These are phyloP conservation scores for Pterois miles DNA, from an alignment of 2,797 vertebrate species.

Conservation along the genomic window DNA sequence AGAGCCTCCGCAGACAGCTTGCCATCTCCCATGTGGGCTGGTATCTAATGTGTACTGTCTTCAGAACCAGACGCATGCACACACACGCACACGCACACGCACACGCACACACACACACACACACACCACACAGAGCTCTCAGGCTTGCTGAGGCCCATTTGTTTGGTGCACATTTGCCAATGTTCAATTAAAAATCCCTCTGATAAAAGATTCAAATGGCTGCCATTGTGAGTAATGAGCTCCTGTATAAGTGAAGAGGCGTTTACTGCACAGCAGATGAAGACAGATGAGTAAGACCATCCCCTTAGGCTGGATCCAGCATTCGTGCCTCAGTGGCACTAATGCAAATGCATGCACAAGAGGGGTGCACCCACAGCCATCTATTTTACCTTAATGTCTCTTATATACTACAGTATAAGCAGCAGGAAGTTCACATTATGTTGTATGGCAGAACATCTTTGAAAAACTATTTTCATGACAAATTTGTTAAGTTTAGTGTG, in stretches of 20 bases:
- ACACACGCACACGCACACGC: slow-evolving; percentile 30
- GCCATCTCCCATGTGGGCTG: slow-evolving; percentile 57
- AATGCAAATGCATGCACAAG: slow-evolving; percentile 62
- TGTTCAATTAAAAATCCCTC: slow-evolving; percentile 81
- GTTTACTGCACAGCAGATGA: slow-evolving; percentile 79
- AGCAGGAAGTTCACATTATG: background rate
- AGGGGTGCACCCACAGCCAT: slow-evolving; percentile 33
- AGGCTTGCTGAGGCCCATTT: slow-evolving; percentile 64
- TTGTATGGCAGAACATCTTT: background rate
- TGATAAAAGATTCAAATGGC: slow-evolving; percentile 81
- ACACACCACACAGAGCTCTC: slow-evolving; percentile 41
- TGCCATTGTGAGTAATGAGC: slow-evolving; percentile 82
- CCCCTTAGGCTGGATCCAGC: slow-evolving; percentile 61
- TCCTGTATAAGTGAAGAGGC: slow-evolving; percentile 79
- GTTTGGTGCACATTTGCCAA: slow-evolving; percentile 75
- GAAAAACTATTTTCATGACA: background rate
- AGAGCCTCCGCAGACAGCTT: slow-evolving; percentile 54
- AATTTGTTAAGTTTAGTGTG: background rate
- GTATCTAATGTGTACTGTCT: slow-evolving; percentile 59
- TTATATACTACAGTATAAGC: background rate
- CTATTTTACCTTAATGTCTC: background rate
- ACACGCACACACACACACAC: slow-evolving; percentile 13
- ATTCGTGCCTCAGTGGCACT: slow-evolving; percentile 64
- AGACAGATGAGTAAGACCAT: slow-evolving; percentile 76
- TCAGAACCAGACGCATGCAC: slow-evolving; percentile 60